A percentile compares a stretch with the other conserved stretches of the same genome.
phyloP scores from a whole-genome alignment of 2,113 vertebrate genomes.

The Irena cyanogastra region DNA sequence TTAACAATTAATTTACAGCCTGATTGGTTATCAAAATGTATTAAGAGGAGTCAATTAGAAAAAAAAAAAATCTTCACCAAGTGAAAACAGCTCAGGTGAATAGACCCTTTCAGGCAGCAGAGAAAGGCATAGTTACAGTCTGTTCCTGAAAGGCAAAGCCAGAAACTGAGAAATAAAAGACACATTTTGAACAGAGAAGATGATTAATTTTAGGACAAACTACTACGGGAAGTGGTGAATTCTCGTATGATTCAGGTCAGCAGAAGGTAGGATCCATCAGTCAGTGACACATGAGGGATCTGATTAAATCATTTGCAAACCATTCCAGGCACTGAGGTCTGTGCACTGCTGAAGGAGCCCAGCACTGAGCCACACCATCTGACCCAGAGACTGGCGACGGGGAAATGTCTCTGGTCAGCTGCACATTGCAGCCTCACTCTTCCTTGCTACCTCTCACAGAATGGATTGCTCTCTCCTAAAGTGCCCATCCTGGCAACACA shows the following conservation, averaged over 20 bases:
- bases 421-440: background rate
- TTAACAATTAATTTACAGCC: background rate
- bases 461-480: slow-evolving; percentile 15
- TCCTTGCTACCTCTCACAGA: background rate
- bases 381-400: background rate
- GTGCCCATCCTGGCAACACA: slow-evolving; percentile 40
- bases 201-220: slow-evolving; percentile 38
- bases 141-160: background rate
- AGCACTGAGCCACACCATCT: background rate
- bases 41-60: background rate
- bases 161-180: slow-evolving; percentile 13
- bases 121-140: background rate
- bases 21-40: background rate
- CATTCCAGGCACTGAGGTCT: background rate
- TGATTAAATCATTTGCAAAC: background rate
- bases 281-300: background rate
- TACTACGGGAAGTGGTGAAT: background rate
- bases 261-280: background rate
- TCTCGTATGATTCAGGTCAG: background rate
- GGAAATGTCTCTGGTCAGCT: background rate
- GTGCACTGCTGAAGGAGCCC: background rate
- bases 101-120: slow-evolving; percentile 17
- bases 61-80: background rate
- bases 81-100: slow-evolving; percentile 13
- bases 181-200: background rate